Percentiles rank a stretch among this genome's conserved stretches.
Evolutionary conservation across 2,888 invertebrate species (phyloP).

Genomic region (Phoronis australis): DNA sequence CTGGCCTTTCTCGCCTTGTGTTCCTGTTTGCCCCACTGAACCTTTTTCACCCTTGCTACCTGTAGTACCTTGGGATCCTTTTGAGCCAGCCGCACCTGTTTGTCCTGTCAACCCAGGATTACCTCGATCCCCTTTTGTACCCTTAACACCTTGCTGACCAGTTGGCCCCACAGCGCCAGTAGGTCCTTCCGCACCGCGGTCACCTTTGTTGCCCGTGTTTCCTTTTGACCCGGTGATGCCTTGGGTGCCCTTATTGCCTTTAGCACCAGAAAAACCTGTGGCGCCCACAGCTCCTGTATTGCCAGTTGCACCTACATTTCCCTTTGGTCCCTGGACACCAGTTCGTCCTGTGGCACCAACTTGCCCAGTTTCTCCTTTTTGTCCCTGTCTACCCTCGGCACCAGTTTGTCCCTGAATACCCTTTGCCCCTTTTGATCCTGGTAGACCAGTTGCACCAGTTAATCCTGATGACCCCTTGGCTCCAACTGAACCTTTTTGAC

Average conservation of each 20-base stretch:
- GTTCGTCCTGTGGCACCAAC: slow-evolving; percentile 67
- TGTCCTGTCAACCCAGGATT: no score
- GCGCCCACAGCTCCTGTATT: no score
- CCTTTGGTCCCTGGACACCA: slow-evolving; percentile 40
- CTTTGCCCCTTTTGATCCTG: slow-evolving; percentile 10
- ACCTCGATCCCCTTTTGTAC: no score
- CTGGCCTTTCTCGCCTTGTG: no score
- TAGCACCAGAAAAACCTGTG: slow-evolving; percentile 57
- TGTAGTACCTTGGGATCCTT: no score
- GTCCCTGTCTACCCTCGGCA: slow-evolving; percentile 6
- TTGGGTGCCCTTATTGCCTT: slow-evolving; percentile 49
- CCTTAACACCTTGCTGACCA: no score
- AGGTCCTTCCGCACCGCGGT: not conserved
- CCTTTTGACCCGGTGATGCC: slow-evolving; percentile 66
- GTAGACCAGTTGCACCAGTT: slow-evolving; percentile 3
- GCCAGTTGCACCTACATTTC: slow-evolving; percentile 68
- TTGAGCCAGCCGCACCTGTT: no score
- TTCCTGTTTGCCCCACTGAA: no score
- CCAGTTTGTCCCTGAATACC: not conserved
- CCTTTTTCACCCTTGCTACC: no score
- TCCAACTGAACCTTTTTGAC: slow-evolving; percentile 31
- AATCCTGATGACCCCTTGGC: not conserved
- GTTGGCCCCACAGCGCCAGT: slow-evolving; percentile 7
- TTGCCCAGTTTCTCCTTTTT: slow-evolving; percentile 64
- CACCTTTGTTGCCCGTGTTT: slow-evolving; percentile 45